A percentile compares a stretch with the other conserved stretches of the same genome.
phyloP scores from a whole-genome alignment of 2,888 invertebrate genomes.

The Polydrusus tereticollis region DNA sequence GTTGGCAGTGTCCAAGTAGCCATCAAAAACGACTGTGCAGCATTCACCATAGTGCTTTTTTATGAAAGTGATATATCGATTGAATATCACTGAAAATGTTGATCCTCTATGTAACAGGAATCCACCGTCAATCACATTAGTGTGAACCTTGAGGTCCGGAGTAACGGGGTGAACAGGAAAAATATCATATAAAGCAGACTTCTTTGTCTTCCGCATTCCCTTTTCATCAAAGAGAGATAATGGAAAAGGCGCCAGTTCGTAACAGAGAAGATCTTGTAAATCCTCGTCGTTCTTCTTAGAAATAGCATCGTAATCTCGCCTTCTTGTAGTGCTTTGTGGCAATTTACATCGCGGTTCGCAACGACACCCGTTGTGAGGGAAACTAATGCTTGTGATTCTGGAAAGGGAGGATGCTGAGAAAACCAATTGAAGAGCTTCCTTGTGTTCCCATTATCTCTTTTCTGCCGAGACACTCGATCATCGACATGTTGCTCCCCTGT shows the following conservation, averaged over 20 bases:
- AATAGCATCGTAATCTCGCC: background rate
- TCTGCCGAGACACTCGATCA: background rate
- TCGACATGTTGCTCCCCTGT: conserved; percentile 17
- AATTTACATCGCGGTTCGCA: background rate
- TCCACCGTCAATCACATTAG: too few species aligned
- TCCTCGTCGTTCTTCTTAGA: background rate
- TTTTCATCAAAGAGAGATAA: background rate
- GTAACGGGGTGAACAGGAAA: too few species aligned
- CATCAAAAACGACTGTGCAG: too few species aligned
- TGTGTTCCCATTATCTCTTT: conserved; percentile 2
- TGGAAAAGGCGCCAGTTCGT: background rate
- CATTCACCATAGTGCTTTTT: too few species aligned
- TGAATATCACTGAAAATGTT: too few species aligned
- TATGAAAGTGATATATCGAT: too few species aligned
- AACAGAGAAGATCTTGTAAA: background rate
- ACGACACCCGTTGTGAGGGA: conserved; percentile 15
- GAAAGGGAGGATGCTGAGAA: conserved; percentile 17
- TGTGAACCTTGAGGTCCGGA: too few species aligned
- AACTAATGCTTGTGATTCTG: conserved; percentile 2
- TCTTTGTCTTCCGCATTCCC: background rate
- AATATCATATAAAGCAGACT: too few species aligned
- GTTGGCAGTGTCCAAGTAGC: too few species aligned
- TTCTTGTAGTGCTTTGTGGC: background rate
- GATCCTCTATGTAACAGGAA: too few species aligned
- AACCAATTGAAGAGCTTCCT: conserved; percentile 7